phyloP scores from a whole-genome alignment of 2,113 vertebrate genomes.

The Cardinalis cardinalis region DNA sequence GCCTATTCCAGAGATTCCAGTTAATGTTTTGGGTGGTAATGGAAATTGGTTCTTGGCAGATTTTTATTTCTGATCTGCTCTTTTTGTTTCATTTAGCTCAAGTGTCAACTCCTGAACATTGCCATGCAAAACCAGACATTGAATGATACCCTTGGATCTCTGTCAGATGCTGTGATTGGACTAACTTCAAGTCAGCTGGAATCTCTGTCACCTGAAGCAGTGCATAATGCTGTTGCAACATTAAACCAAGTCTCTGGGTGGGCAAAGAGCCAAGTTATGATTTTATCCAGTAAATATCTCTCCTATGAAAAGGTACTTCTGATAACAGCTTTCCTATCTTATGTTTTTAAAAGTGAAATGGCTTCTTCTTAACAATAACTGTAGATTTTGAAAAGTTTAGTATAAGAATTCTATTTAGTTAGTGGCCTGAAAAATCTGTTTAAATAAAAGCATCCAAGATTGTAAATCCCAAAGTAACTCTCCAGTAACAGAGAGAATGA shows the following conservation, averaged over 20 bases:
- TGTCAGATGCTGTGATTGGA: constrained; percentile 77
- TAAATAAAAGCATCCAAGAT: neutral
- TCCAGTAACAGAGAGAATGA: neutral
- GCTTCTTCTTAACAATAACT: neutral
- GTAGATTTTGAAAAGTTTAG: neutral
- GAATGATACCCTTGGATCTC: constrained; percentile 75
- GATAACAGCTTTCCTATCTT: neutral
- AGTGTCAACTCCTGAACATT: constrained; percentile 72
- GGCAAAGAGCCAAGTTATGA: constrained; percentile 74
- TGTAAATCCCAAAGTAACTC: neutral
- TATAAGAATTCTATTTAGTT: neutral
- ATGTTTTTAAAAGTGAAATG: neutral
- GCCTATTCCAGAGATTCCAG: neutral
- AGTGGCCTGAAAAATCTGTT: neutral
- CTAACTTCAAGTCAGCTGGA: constrained; percentile 73
- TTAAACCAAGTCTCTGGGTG: constrained; percentile 79
- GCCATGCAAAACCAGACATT: constrained; percentile 77
- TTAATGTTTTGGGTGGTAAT: neutral
- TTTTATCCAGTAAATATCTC: constrained; percentile 78
- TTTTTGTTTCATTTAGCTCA: constrained; percentile 68
- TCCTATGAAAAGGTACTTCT: constrained; percentile 74
- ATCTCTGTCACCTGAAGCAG: constrained; percentile 73
- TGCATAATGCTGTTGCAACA: constrained; percentile 71
- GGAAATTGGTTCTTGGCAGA: neutral
- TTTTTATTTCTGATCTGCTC: neutral